phyloP scores from a whole-genome alignment of 2,888 invertebrate genomes.

The Meteorus colon region DNA sequence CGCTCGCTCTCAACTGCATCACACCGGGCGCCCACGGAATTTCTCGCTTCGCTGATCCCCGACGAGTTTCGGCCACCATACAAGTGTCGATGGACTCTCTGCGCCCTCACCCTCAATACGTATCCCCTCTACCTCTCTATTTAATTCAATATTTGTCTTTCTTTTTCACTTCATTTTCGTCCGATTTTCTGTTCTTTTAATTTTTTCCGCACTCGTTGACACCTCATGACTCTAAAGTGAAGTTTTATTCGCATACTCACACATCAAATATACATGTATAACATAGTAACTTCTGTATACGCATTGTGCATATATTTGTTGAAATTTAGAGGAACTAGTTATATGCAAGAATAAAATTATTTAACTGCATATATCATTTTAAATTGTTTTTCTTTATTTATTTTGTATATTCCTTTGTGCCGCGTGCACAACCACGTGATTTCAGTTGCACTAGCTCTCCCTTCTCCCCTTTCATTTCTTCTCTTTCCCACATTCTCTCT shows the following conservation, averaged over 20 bases:
- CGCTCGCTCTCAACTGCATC: slow-evolving; percentile 43
- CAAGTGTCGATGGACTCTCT: slow-evolving; percentile 35
- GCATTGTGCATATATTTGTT: not conserved
- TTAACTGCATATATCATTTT: not conserved
- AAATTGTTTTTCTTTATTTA: slow-evolving; percentile 33
- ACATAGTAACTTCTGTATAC: not conserved
- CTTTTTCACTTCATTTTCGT: slow-evolving; percentile 23
- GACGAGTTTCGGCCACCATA: slow-evolving; percentile 45
- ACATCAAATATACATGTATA: not conserved
- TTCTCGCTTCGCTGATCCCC: slow-evolving; percentile 56
- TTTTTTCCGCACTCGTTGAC: not conserved
- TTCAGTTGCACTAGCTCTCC: not conserved
- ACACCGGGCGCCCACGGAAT: slow-evolving; percentile 52
- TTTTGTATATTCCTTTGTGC: slow-evolving; percentile 27
- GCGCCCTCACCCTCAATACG: slow-evolving; percentile 26
- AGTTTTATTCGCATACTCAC: not conserved
- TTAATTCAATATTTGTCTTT: slow-evolving; percentile 26
- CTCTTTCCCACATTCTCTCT: slow-evolving; percentile 5
- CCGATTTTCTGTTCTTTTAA: slow-evolving; percentile 17
- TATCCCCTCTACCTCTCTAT: slow-evolving; percentile 19
- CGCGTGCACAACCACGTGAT: slow-evolving; percentile 27
- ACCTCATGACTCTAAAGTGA: too few species aligned
- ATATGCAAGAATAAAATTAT: not conserved
- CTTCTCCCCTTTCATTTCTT: slow-evolving; percentile 1
- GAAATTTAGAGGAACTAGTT: not conserved